Base-by-base conservation (phyloP, 2,797 vertebrate genomes). In the Ctenopoma kingsleyae region DNA sequence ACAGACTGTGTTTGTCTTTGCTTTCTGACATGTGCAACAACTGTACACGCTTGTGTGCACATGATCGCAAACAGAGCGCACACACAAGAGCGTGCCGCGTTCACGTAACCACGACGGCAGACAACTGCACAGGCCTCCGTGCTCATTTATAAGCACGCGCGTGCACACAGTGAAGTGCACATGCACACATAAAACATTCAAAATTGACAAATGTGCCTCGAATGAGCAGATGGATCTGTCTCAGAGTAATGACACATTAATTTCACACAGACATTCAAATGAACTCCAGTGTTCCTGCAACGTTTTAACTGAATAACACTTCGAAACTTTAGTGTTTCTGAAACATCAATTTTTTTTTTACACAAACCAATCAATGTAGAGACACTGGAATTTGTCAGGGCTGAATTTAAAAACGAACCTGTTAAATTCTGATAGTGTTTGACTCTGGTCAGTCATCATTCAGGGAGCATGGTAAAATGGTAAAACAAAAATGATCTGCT, bases 1-100 rank as follows among this genome's bases (percentile, higher is more conserved):
- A 87, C 89, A 91, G 87, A 86, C 71, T 67, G 61, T 71, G 85
- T 89, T 89, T 91, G 84, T 91, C 91, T 91, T 81, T 66, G 78
- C 70, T 78, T 73, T 81, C 80, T 81, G 76, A 87, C 78, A 87
- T 86, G 72, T 40, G 70, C 82, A 77, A 64, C 82, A 66, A 72
- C 73, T 57, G 60, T 32, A 66, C 65, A 74, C 68, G 66, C 71
- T 71, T 38, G 43, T 67, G 10, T 44, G 76, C 79, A 77, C 78
- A 67, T 19, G 53, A 50, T 20, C 36, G 17, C 76, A 52, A 67
- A 76, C 30, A 17, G 11, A 5, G 64, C 65, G 22, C 59, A 56
- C 70, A 59, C 61, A 30, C 64, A 12, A 20, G 43, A 50, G 43
- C 41, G n/a, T 16, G 64, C 71, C 19, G 65, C 47, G 38, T 57